Evolutionary conservation across 2,797 vertebrate species (phyloP).

Genomic region (Takifugu ocellatus): DNA sequence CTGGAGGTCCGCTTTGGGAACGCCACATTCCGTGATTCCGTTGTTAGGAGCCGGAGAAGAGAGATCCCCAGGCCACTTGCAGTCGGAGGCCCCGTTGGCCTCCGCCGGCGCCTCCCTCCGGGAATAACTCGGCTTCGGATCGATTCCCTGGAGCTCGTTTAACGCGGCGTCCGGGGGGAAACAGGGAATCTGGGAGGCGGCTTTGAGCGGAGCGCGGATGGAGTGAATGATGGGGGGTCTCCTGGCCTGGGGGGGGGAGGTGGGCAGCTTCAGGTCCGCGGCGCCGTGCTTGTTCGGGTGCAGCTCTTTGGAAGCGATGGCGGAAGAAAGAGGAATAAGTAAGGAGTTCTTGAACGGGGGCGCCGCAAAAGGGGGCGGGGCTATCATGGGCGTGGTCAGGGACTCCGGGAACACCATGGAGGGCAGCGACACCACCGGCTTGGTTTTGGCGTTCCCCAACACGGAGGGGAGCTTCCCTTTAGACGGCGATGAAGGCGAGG

Average conservation of each 20-base stretch:
- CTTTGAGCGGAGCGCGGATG: conserved; percentile 62
- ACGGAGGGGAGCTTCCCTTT: conserved; percentile 60
- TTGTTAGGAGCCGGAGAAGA: conserved; percentile 78
- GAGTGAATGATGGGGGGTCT: conserved; percentile 78
- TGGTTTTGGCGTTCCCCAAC: conserved; percentile 54
- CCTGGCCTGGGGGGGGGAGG: conserved; percentile 56
- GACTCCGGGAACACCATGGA: conserved; percentile 66
- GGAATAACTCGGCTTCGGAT: conserved; percentile 80
- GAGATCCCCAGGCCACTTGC: conserved; percentile 85
- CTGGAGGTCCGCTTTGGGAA: conserved; percentile 72
- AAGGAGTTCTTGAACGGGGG: conserved; percentile 55
- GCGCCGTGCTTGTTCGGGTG: conserved; percentile 34
- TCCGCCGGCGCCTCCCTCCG: conserved; percentile 79
- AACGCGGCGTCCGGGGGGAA: conserved; percentile 75
- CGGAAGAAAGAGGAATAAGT: conserved; percentile 31
- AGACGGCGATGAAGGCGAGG: conserved; percentile 38
- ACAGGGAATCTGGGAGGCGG: conserved; percentile 52
- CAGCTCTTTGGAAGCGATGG: conserved; percentile 56
- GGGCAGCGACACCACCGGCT: conserved; percentile 55
- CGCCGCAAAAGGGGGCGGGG: conserved; percentile 54
- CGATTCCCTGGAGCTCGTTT: conserved; percentile 79
- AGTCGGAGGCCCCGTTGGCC: conserved; percentile 82
- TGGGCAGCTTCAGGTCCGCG: conserved; percentile 54
- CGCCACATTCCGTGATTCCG: conserved; percentile 63
- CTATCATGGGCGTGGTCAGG: conserved; percentile 55